A percentile compares a stretch with the other conserved stretches of the same genome.
phyloP scores from a whole-genome alignment of 1,140 invertebrate genomes.

The Neelides sp. region DNA sequence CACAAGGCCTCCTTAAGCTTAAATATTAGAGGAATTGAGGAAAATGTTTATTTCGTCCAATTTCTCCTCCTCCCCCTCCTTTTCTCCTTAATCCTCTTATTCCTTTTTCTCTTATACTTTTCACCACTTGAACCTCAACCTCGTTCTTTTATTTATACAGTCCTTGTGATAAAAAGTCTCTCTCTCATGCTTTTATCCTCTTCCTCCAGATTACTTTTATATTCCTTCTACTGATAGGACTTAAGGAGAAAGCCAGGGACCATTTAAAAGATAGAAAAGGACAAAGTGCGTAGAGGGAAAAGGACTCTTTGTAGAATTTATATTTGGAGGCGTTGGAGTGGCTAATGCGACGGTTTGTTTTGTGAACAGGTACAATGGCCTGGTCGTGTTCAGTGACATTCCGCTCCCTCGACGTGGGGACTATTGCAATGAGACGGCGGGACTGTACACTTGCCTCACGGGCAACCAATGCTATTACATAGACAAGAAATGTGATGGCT shows the following conservation, averaged over 20 bases:
- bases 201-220: too few species aligned
- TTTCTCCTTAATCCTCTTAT: too few species aligned
- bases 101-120: too few species aligned
- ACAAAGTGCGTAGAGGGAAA: background rate
- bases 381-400: conserved; percentile 76
- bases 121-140: too few species aligned
- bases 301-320: background rate
- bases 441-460: conserved; percentile 62
- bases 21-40: too few species aligned
- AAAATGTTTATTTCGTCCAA: too few species aligned
- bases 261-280: background rate
- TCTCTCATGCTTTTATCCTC: too few species aligned
- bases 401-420: conserved; percentile 52
- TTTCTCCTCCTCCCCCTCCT: too few species aligned
- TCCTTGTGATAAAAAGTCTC: too few species aligned
- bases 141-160: too few species aligned
- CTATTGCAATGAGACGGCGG: conserved; percentile 58
- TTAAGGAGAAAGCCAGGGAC: background rate
- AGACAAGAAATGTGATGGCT: conserved; percentile 61
- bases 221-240: too few species aligned
- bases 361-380: conserved; percentile 48
- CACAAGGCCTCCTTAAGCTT: too few species aligned
- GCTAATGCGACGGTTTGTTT: conserved; percentile 9
- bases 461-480: conserved; percentile 59
- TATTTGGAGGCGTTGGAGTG: background rate